Conservation (phyloP, 2,113 vertebrate genomes). For the Ciconia stormi region DNA sequence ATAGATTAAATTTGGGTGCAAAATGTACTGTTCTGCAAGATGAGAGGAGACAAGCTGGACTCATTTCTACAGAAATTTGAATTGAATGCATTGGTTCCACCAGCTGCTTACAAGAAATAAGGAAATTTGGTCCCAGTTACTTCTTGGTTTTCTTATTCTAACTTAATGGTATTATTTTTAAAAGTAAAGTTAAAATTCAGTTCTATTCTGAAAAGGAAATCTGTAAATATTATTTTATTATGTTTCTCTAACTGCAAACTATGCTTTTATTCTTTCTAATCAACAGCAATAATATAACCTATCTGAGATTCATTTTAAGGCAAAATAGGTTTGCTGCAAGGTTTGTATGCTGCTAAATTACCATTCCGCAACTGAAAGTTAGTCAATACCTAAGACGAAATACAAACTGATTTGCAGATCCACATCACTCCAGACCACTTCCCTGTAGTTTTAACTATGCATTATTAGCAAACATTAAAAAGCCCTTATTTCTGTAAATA, state of each 20-base stretch:
- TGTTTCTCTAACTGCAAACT: neutral
- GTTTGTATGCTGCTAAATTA: neutral
- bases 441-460: neutral
- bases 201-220: neutral
- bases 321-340: neutral
- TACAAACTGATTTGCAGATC: neutral
- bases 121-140: neutral
- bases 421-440: neutral
- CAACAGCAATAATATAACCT: neutral
- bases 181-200: neutral
- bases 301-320: neutral
- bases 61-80: neutral
- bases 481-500: neutral
- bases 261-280: neutral
- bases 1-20: neutral
- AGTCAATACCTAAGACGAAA: neutral
- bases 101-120: neutral
- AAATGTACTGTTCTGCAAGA: neutral
- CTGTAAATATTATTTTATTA: neutral
- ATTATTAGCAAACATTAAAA: neutral
- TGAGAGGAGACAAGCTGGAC: neutral
- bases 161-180: neutral
- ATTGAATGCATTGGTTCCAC: neutral
- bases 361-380: neutral
- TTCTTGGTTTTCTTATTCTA: neutral